Percentiles rank a stretch among this genome's conserved stretches.
phyloP scores from a whole-genome alignment of 2,888 invertebrate genomes.

The Brassicogethes aeneus region DNA sequence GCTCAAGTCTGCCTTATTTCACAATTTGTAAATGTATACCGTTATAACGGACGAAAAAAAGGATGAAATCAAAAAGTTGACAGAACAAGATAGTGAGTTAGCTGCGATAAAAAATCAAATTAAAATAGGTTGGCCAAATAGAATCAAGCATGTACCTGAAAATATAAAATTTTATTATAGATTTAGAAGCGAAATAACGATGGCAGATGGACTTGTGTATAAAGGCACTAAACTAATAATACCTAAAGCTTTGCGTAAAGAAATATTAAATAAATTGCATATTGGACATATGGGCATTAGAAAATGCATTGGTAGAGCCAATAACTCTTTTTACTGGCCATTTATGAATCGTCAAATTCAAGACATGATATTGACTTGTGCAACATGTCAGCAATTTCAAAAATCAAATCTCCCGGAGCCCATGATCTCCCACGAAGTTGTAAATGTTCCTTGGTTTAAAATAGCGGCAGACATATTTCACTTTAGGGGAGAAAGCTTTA shows the following conservation, averaged over 20 bases:
- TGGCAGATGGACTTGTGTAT: slow-evolving; percentile 4
- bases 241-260: slow-evolving; percentile 9
- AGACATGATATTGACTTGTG: slow-evolving; percentile 8
- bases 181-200: slow-evolving; percentile 6
- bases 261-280: slow-evolving; percentile 10
- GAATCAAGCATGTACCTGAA: background rate
- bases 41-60: too few species aligned
- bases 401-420: slow-evolving; percentile 7
- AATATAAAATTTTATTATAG: slow-evolving; percentile 3
- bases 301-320: slow-evolving; percentile 7
- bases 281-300: slow-evolving; percentile 8
- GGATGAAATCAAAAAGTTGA: background rate
- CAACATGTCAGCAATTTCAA: slow-evolving; percentile 7
- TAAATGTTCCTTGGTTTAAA: slow-evolving; percentile 5
- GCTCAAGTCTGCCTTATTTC: background rate
- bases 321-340: slow-evolving; percentile 8
- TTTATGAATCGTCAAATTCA: slow-evolving; percentile 6
- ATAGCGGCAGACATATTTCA: slow-evolving; percentile 7
- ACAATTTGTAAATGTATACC: background rate
- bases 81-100: background rate
- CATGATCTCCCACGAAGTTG: slow-evolving; percentile 7
- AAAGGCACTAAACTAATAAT: too few species aligned
- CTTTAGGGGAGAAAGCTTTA: slow-evolving; percentile 3
- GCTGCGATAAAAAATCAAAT: background rate
- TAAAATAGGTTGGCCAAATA: slow-evolving; percentile 10